Base-by-base conservation (phyloP, 1,140 invertebrate species). In the Drosophila equinoxialis region DNA sequence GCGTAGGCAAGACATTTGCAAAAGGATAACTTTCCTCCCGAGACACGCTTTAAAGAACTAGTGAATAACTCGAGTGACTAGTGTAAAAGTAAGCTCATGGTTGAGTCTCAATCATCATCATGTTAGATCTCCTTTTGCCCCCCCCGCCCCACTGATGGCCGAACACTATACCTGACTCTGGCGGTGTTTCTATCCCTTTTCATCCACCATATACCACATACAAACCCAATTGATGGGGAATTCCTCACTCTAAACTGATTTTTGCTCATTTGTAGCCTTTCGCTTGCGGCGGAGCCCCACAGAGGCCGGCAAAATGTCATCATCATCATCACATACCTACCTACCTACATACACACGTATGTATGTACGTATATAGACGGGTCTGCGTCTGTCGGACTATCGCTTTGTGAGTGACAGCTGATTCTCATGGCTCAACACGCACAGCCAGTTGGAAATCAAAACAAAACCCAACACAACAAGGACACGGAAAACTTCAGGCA, bases 211-310 rank as follows among this genome's bases (percentile, higher is more conserved):
- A 20, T 6, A 35, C 6, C 45, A 48, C 17, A 48, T 20, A 48
- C 45, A 48, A 20, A 20, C 8, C 45, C 45, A 51, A 51, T 51
- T 51, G 63, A 65, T 45, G 39, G 63, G 63, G 63, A 54, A 62
- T 62, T 45, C 26, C 42, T 45, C 30, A 59, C 57, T 37, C n/a
- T 33, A 58, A 14, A 33, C 26, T 58, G 55, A 51, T 51, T 58
- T 30, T 58, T 58, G 55, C 13, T 57, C 26, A 30, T 57, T 57
- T 57, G 23, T 57, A 14, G 33, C 57, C 57, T 59, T 59, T 59
- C 33, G 57, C 57, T 59, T 20, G 57, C 14, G 57, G 57, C 57
- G 10, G 35, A 59, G 45, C 45, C 7, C 8, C 3, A 51, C 10
- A 20, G 33, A 39, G 14, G 14, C 33, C 33, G 33, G 7, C 17